A percentile compares a stretch with the other conserved stretches of the same genome.
These are phyloP conservation scores for Cyclargus thomasi DNA, from an alignment of 1,140 invertebrate species.

Conservation along the genomic window DNA sequence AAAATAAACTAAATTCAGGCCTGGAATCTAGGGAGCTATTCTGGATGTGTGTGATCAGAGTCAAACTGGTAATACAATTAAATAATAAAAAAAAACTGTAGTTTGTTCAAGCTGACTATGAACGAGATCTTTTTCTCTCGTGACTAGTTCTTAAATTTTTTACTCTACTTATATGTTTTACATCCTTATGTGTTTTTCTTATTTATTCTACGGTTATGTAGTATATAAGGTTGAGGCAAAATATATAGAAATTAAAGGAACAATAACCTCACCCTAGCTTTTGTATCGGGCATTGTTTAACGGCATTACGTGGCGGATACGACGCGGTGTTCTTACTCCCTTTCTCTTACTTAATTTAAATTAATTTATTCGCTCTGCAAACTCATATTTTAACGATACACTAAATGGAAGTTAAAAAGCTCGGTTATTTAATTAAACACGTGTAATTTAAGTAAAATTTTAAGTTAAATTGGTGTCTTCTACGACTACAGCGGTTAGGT, in stretches of 20 bases:
- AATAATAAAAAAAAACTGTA: too few relatives aligned
- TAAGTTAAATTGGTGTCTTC: conserved; percentile 17
- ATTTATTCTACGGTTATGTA: neutral
- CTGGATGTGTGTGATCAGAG: too few relatives aligned
- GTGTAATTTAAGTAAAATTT: conserved; percentile 14
- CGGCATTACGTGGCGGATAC: conserved; percentile 54
- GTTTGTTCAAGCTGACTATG: too few relatives aligned
- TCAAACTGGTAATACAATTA: too few relatives aligned
- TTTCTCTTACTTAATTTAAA: conserved; percentile 66
- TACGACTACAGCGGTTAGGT: neutral
- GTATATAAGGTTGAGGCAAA: neutral
- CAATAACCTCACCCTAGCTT: conserved; percentile 51
- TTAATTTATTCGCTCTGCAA: conserved; percentile 58
- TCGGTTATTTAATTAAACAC: conserved; percentile 9
- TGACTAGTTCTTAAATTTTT: too few relatives aligned
- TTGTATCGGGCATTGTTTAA: conserved; percentile 60
- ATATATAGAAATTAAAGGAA: conserved; percentile 41
- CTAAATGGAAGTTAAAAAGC: conserved; percentile 16
- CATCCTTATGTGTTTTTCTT: neutral
- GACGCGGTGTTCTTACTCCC: conserved; percentile 58
- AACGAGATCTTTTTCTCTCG: too few relatives aligned
- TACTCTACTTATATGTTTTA: too few relatives aligned
- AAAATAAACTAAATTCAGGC: too few relatives aligned
- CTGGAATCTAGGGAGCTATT: too few relatives aligned
- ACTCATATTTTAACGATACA: conserved; percentile 23